Base-by-base conservation (phyloP, 2,888 invertebrate genomes). In the Acleris literana region DNA sequence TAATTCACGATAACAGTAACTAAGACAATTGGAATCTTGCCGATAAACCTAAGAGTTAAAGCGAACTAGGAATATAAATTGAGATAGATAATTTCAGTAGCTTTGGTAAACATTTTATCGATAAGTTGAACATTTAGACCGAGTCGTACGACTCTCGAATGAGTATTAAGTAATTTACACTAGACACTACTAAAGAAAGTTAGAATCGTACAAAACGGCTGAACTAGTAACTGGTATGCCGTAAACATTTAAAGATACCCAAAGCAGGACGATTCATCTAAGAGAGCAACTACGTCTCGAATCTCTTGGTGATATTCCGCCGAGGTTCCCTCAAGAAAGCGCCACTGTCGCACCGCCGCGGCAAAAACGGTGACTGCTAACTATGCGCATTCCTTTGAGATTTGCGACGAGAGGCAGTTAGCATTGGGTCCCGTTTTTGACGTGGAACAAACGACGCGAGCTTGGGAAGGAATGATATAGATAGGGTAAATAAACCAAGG, bases 1-100 rank as follows among this genome's bases (percentile, higher is more conserved):
- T 84, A 85, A 75, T 74, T 88, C 85, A 81, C 77, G 83, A 81
- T 81, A 78, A 83, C 81, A 86, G 81, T 86, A 85, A 87, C 84
- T 88, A 88, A 81, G 79, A 88, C 83, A 86, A 89, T 86, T 92
- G 90, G 91, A 91, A 90, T 87, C 83, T 82, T 88, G 87, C 88
- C 89, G 85, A 90, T 91, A 90, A 84, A 87, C 80, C 90, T 92
- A 92, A 85, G 76, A 84, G 86, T 87, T 91, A 91, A 91, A 92
- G 91, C 91, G 87, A 89, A 88, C 89, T 92, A 92, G 91, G 92
- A 92, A 92, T 92, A 91, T 83, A 84, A 82, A 85, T 86, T 90
- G 90, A 92, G 90, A 90, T 90, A 91, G 88, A 86, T 87, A 88
- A 89, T 88, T 90, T 90, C 90, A 88, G 86, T 87, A 88, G 85